Conservation (phyloP, 2,113 vertebrate genomes). For the Rhinolophus ferrumequinum region DNA sequence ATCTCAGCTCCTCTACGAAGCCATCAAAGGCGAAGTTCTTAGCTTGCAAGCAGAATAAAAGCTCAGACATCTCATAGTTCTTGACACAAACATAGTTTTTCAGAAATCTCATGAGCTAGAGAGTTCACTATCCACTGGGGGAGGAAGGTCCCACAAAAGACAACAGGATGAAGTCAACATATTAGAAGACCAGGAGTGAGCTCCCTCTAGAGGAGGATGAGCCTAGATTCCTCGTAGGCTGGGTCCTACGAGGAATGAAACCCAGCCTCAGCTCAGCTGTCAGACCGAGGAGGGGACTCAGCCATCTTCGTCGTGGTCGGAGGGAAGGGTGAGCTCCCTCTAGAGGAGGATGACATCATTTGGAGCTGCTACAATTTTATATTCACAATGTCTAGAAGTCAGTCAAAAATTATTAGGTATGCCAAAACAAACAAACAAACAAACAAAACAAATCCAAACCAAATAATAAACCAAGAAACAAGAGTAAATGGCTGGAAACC, state of each 20-base stretch:
- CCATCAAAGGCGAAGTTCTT: not conserved
- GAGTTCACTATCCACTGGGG: not conserved
- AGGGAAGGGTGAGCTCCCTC: not conserved
- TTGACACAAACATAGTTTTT: not conserved
- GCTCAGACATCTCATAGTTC: not conserved
- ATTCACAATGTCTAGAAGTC: not conserved
- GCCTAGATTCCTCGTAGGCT: too few species aligned
- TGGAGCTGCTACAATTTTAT: not conserved
- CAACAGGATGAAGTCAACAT: not conserved
- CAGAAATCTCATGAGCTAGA: not conserved
- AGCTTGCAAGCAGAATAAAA: not conserved
- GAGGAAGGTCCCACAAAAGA: not conserved
- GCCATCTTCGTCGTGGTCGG: not conserved
- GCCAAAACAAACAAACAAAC: not conserved
- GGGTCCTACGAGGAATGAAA: not conserved
- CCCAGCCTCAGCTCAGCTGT: not conserved
- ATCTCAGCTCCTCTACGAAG: not conserved
- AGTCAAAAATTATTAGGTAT: not conserved
- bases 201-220: too few species aligned
- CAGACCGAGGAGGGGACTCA: not conserved
- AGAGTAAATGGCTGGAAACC: not conserved
- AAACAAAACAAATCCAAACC: not conserved
- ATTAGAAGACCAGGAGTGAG: not conserved
- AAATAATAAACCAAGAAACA: not conserved
- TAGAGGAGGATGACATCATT: not conserved